Percentiles rank a stretch among this genome's conserved stretches.
phyloP scores from a whole-genome alignment of 2,113 vertebrate genomes.

The Calidris pugnax region DNA sequence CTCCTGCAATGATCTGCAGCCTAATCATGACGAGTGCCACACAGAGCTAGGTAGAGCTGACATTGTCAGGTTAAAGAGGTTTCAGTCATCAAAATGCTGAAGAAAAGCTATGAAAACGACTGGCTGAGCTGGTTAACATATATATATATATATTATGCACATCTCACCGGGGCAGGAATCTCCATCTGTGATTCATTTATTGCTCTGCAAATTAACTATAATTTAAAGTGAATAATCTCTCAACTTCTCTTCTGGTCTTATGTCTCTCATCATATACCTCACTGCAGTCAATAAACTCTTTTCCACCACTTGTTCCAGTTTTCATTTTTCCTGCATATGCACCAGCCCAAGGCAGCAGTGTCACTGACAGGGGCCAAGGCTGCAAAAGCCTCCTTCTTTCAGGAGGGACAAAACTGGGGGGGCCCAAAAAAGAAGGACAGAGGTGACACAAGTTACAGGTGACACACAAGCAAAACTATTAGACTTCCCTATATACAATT shows the following conservation, averaged over 20 bases:
- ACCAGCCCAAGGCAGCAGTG: neutral
- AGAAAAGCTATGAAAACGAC: neutral
- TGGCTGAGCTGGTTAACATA: neutral
- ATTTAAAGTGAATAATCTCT: constrained; percentile 54
- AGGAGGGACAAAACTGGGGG: neutral
- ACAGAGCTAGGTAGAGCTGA: neutral
- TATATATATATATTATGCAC: neutral
- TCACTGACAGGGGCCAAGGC: neutral
- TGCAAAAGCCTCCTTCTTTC: neutral
- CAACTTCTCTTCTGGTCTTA: neutral
- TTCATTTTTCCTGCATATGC: neutral
- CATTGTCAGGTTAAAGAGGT: constrained; percentile 13
- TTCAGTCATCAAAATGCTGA: neutral
- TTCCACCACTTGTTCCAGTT: neutral
- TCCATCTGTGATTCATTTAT: constrained; percentile 24
- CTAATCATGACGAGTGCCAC: neutral
- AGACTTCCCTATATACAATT: neutral
- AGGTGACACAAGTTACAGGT: neutral
- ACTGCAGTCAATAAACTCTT: constrained; percentile 57
- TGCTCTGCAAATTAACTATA: constrained; percentile 34
- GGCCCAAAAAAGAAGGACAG: neutral
- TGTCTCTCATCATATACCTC: constrained; percentile 24
- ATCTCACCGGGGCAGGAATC: constrained; percentile 1
- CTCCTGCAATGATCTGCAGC: neutral
- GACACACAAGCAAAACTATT: neutral